These are phyloP conservation scores for Albula glossodonta DNA, from an alignment of 2,113 vertebrate genomes.

Conservation along the genomic window DNA sequence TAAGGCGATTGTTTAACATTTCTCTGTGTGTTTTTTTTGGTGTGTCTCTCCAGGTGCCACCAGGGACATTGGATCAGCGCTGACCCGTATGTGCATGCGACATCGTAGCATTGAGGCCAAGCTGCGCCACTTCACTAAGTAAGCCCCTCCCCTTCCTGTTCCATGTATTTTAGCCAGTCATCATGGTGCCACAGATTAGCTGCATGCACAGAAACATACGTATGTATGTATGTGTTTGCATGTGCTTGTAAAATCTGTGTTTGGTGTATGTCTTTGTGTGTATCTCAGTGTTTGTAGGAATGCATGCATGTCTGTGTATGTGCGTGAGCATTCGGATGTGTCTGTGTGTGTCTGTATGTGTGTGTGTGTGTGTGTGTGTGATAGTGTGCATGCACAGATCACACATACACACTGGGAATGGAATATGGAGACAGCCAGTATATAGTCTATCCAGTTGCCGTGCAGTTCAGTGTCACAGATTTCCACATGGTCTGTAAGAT, in stretches of 20 bases:
- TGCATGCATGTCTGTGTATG: background rate
- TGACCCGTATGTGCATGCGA: constrained; percentile 98
- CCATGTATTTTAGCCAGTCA: too few relatives aligned
- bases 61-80: constrained; percentile 90
- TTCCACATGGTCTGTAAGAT: background rate
- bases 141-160: constrained; percentile 48
- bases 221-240: background rate
- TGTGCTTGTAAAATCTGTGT: too few relatives aligned
- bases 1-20: constrained; percentile 16
- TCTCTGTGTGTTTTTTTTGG: background rate
- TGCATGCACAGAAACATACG: too few relatives aligned
- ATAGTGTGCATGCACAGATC: background rate
- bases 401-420: background rate
- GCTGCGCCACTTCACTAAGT: constrained; percentile 97
- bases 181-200: too few relatives aligned
- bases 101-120: constrained; percentile 98
- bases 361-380: background rate
- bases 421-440: background rate
- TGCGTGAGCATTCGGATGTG: background rate
- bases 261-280: background rate
- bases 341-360: background rate
- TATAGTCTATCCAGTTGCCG: background rate
- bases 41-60: constrained; percentile 82
- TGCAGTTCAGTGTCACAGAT: background rate
- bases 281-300: background rate